A percentile compares a stretch with the other conserved stretches of the same genome.
Evolutionary conservation across 2,888 invertebrate genomes (phyloP).

Genomic region (Biston stratarius): DNA sequence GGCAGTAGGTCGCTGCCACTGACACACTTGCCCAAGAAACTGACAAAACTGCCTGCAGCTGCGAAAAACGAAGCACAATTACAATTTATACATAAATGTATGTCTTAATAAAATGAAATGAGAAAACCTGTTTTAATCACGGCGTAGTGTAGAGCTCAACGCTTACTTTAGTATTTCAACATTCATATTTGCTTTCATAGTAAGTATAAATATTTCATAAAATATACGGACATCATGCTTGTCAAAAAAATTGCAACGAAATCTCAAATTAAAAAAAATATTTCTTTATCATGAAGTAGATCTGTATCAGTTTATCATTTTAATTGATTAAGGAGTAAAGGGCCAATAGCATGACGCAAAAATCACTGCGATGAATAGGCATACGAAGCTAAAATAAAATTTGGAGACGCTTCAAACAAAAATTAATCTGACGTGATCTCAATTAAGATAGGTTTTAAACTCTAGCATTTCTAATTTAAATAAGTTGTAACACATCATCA

Average conservation of each 20-base stretch:
- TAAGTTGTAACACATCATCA: neutral
- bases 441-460: neutral
- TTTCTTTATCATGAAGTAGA: conserved; percentile 3
- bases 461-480: neutral
- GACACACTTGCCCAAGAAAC: conserved; percentile 75
- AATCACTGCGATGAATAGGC: neutral
- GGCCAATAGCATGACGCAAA: neutral
- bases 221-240: neutral
- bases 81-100: conserved; percentile 31
- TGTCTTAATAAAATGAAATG: conserved; percentile 35
- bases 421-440: neutral
- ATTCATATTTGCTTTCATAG: conserved; percentile 20
- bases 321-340: conserved; percentile 8
- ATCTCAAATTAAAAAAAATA: neutral
- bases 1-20: conserved; percentile 70
- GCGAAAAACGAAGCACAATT: conserved; percentile 58
- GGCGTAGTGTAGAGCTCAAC: conserved; percentile 14
- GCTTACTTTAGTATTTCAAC: neutral
- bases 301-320: conserved; percentile 3
- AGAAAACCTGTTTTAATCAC: conserved; percentile 36
- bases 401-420: neutral
- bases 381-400: neutral
- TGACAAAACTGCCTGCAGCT: conserved; percentile 68
- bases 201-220: neutral
- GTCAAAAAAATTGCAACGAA: conserved; percentile 1